Conservation (phyloP, 2,113 vertebrate species). For the Steatornis caripensis region DNA sequence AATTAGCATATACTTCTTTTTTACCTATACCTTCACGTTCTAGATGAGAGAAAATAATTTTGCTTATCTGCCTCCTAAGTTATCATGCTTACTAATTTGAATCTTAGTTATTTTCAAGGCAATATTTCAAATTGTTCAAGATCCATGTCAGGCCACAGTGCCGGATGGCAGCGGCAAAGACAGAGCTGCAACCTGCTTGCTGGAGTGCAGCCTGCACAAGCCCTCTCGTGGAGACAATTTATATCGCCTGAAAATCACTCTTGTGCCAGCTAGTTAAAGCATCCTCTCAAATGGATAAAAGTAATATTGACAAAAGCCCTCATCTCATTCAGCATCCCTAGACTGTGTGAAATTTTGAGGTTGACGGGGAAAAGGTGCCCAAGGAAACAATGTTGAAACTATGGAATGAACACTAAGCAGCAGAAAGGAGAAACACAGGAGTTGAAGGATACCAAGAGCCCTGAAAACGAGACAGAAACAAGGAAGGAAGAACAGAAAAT, state of each 20-base stretch:
- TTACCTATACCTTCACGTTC: background rate
- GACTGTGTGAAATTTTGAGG: background rate
- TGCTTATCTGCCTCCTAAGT: background rate
- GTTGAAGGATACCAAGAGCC: background rate
- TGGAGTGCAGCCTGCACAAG: background rate
- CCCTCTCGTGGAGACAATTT: background rate
- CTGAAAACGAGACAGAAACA: background rate
- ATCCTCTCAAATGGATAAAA: background rate
- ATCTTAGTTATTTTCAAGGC: background rate
- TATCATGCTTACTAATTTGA: background rate
- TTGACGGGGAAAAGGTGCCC: background rate
- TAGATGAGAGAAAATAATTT: background rate
- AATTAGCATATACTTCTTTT: background rate
- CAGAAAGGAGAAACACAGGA: background rate
- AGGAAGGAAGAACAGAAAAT: background rate
- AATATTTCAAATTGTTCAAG: background rate
- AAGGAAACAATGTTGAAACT: background rate
- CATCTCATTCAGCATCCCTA: background rate
- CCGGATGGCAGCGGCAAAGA: background rate
- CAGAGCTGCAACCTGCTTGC: background rate
- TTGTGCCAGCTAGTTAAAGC: background rate
- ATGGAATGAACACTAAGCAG: background rate
- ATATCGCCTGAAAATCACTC: background rate
- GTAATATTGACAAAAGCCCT: background rate
- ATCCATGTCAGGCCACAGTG: background rate